phyloP scores from a whole-genome alignment of 2,797 vertebrate genomes.

The Bucorvus abyssinicus region DNA sequence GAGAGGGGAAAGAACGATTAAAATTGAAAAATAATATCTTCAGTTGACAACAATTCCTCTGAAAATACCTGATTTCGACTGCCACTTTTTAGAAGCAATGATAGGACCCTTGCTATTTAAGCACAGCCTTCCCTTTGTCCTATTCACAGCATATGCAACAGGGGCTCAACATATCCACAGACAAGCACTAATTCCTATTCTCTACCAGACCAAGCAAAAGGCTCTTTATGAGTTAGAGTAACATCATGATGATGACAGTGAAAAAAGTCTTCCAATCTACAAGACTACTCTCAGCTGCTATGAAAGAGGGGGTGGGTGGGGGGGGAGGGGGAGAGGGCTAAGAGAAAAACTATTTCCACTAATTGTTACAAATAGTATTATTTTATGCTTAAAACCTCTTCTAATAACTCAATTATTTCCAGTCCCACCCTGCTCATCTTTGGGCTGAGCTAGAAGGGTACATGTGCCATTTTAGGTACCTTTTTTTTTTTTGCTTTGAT shows the following conservation, averaged over 20 bases:
- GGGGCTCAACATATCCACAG: conserved; percentile 42
- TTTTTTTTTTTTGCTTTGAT: neutral
- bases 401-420: neutral
- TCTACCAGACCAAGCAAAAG: conserved; percentile 57
- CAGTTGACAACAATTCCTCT: neutral
- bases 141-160: conserved; percentile 37
- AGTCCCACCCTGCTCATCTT: neutral
- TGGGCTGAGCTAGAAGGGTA: neutral
- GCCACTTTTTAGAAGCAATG: neutral
- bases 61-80: neutral
- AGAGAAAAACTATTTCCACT: neutral
- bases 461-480: neutral
- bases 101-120: neutral
- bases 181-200: conserved; percentile 64
- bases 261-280: conserved; percentile 52
- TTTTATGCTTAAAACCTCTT: neutral
- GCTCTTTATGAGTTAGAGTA: conserved; percentile 55
- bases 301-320: neutral
- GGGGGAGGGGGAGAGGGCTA: neutral
- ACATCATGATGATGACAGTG: conserved; percentile 53
- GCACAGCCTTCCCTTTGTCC: conserved; percentile 37
- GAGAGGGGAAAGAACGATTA: neutral
- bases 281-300: conserved; percentile 34
- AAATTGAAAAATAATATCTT: neutral
- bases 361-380: conserved; percentile 26